Base-by-base conservation (phyloP, 2,113 vertebrate species). In the Corythaeola cristata region DNA sequence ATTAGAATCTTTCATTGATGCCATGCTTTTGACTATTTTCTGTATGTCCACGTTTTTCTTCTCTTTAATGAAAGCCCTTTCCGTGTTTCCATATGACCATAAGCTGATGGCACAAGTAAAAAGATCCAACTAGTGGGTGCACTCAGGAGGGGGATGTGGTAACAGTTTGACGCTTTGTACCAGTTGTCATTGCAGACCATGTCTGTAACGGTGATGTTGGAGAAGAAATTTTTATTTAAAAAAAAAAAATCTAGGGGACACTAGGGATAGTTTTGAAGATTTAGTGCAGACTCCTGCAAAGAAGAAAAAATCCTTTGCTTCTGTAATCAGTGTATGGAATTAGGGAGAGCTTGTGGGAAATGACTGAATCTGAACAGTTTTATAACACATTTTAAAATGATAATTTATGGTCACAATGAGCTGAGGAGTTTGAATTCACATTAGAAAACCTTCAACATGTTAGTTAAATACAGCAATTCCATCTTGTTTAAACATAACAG, bases 381-480 rank as follows among this genome's bases (percentile, higher is more conserved):
- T 33, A 55, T 20, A 58, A 71, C 1, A 0, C 56, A 39, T 71
- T 89, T 89, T 72, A 10, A 84, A 90, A 84, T 88, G 20, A n/a
- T 84, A 73, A 90, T 84, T 90, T 88, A 72, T 62, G 30, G 74
- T 53, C 53, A 39, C 12, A 32, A 23, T 49, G 30, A 63, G 41
- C 47, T 62, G 77, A 80, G 59, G 73, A 69, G 35, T 62, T 76
- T 44, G 68, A 52, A 87, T 80, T 72, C 41, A 23, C 9, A 32
- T 92, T 63, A 68, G 58, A 58, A 80, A 94, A 72, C 67, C 37
- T 80, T 67, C 56, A 84, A 41, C 78, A 62, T 76, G 62, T 77
- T 59, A 35, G 76, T 77, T 89, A 85, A 78, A 96, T 16, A 22
- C 24, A 53, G 62, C 58, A 53, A n/a, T 89, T 82, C 53, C n/a